These are phyloP conservation scores for Bilobella aurantiaca DNA, from an alignment of 1,140 invertebrate species.

Conservation along the genomic window DNA sequence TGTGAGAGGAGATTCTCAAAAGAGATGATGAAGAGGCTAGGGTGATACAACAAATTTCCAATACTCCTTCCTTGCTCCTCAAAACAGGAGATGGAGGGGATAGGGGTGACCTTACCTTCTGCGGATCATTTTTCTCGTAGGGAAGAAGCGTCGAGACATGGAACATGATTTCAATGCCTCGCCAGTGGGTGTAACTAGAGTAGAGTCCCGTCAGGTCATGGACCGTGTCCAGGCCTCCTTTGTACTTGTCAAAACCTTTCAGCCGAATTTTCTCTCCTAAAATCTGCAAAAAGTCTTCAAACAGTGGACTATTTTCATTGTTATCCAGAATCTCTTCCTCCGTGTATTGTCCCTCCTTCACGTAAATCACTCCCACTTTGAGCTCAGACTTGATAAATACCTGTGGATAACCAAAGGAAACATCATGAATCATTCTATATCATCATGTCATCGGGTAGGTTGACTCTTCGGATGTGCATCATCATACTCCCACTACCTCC, in stretches of 20 bases:
- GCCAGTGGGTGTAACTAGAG: constrained; percentile 87
- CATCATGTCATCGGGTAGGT: too few relatives aligned
- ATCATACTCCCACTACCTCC: too few relatives aligned
- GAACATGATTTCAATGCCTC: constrained; percentile 69
- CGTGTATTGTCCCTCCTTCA: constrained; percentile 79
- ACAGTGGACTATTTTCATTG: constrained; percentile 54
- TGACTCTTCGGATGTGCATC: too few relatives aligned
- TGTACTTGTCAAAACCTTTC: constrained; percentile 88
- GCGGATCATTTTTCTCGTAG: constrained; percentile 44
- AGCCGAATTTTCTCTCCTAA: constrained; percentile 81
- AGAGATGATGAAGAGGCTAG: too few relatives aligned
- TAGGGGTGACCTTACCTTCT: constrained; percentile 44
- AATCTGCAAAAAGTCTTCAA: constrained; percentile 41
- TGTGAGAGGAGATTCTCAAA: too few relatives aligned
- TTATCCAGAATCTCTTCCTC: constrained; percentile 95
- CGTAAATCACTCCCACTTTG: constrained; percentile 91
- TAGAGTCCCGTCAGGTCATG: constrained; percentile 73
- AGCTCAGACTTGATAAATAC: constrained; percentile 92
- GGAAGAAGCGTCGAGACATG: constrained; percentile 45
- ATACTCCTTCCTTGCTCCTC: too few relatives aligned
- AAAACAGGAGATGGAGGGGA: too few relatives aligned
- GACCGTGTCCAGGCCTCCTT: constrained; percentile 75
- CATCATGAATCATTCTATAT: too few relatives aligned
- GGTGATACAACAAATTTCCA: too few relatives aligned
- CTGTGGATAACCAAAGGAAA: constrained; percentile 41